These are phyloP conservation scores for Pipistrellus pipistrellus DNA, from an alignment of 2,797 vertebrate species.

Conservation along the genomic window DNA sequence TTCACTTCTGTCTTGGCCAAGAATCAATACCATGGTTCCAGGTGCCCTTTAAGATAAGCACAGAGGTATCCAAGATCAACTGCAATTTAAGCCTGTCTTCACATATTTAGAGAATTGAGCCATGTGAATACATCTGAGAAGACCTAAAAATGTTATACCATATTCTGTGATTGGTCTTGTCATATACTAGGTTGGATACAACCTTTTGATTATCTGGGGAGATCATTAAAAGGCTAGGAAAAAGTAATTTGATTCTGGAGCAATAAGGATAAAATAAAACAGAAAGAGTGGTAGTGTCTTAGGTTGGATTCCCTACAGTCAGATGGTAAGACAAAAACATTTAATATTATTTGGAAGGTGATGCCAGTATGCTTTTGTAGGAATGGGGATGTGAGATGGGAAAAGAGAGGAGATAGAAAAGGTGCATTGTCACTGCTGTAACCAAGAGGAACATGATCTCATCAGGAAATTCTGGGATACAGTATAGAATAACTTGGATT, in stretches of 20 bases:
- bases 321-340: not conserved
- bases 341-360: not conserved
- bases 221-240: not conserved
- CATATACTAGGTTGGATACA: not conserved
- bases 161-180: not conserved
- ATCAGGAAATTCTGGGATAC: not conserved
- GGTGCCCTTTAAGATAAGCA: not conserved
- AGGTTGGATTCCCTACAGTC: not conserved
- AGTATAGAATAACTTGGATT: not conserved
- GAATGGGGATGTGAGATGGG: not conserved
- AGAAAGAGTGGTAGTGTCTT: not conserved
- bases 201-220: not conserved
- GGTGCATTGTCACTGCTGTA: not conserved
- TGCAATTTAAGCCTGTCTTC: not conserved
- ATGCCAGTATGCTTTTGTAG: not conserved
- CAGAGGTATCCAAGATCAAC: not conserved
- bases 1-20: not conserved
- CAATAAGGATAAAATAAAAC: not conserved
- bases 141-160: not conserved
- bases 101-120: not conserved
- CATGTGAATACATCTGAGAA: not conserved
- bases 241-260: constrained; percentile 9
- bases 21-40: not conserved
- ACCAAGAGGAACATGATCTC: not conserved
- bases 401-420: not conserved